Conservation (phyloP, 2,797 vertebrate genomes). For the Leuciscus waleckii region DNA sequence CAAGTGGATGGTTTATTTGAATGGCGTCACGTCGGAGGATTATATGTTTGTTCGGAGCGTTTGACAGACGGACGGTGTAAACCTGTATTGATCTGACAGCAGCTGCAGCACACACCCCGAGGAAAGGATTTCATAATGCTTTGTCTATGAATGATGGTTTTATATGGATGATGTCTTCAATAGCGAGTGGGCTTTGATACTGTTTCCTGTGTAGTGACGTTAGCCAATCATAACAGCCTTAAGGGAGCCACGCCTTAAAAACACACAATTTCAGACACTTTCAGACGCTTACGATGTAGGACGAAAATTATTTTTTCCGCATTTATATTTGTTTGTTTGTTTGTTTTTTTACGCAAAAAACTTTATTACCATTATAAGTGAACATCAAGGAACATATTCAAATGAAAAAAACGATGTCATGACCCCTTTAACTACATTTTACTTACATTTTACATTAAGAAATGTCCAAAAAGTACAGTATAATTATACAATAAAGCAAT, state of each 20-base stretch:
- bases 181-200: not conserved
- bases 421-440: not conserved
- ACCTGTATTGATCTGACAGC: no score
- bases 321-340: not conserved
- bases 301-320: fast-evolving
- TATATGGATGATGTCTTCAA: no score
- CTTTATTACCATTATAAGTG: not conserved
- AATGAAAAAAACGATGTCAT: not conserved
- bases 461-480: not conserved
- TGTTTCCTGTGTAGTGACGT: not conserved
- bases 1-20: no score
- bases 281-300: no score
- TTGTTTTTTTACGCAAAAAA: not conserved
- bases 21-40: no score
- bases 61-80: no score
- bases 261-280: not conserved
- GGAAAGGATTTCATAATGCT: not conserved
- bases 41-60: no score
- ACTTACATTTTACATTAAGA: not conserved
- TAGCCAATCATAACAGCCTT: not conserved
- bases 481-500: no score
- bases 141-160: not conserved
- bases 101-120: not conserved
- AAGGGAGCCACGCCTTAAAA: not conserved
- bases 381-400: not conserved